phyloP scores from a whole-genome alignment of 1,140 invertebrate species.

The Melitaea cinxia region DNA sequence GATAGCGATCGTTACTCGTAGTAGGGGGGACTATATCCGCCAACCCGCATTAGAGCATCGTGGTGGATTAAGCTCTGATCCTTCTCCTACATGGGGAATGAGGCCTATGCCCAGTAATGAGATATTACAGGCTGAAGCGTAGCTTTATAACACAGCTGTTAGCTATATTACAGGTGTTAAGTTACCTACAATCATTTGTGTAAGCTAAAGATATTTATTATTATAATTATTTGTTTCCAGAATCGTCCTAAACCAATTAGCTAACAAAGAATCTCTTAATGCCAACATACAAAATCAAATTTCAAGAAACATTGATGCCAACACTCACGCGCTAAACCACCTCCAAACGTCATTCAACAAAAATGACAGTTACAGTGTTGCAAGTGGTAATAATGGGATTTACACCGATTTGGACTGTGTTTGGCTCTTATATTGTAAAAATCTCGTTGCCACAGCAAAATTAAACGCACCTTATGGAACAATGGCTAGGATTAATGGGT shows the following conservation, averaged over 20 bases:
- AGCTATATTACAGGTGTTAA: too few relatives aligned
- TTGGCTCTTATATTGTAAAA: slow-evolving; percentile 84
- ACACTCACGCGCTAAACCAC: slow-evolving; percentile 59
- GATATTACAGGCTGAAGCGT: too few relatives aligned
- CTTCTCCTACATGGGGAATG: too few relatives aligned
- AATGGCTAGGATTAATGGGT: slow-evolving; percentile 85
- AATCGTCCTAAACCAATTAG: slow-evolving; percentile 56
- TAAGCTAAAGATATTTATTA: not conserved
- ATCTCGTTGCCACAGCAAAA: slow-evolving; percentile 82
- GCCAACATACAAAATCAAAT: slow-evolving; percentile 55
- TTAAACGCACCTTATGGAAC: slow-evolving; percentile 82
- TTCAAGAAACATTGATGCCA: slow-evolving; percentile 58
- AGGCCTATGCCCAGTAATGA: too few relatives aligned
- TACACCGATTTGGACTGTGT: slow-evolving; percentile 83
- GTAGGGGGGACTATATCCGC: too few relatives aligned
- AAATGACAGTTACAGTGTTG: slow-evolving; percentile 45
- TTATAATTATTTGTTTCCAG: slow-evolving; percentile 41
- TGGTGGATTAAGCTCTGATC: too few relatives aligned
- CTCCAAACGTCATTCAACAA: slow-evolving; percentile 57
- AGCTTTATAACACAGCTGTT: too few relatives aligned
- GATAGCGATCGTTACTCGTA: too few relatives aligned
- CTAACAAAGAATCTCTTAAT: slow-evolving; percentile 50
- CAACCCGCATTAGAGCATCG: too few relatives aligned
- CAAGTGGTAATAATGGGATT: slow-evolving; percentile 26
- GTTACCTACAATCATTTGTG: too few relatives aligned